Evolutionary conservation across 1,140 invertebrate genomes (phyloP), one percentile per base, ranked within the genome.

Genomic region (Streblospio benedicti): DNA sequence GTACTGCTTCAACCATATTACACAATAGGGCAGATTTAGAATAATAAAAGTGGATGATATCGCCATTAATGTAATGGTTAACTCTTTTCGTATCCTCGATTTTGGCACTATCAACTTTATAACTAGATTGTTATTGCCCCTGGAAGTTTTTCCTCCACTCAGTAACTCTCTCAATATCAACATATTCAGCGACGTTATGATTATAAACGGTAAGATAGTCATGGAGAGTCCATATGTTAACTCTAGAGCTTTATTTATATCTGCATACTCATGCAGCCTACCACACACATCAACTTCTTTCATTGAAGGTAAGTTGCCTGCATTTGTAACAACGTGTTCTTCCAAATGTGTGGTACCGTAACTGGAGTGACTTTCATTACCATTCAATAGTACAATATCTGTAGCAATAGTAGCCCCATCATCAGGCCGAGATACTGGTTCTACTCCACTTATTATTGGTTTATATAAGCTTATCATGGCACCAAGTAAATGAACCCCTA

Each of bases 191-290:
- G 68, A 43, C 14, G 65, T 61, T 43, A 73, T 70, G 25, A 71
- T 51, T 14, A 73, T 44, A 52, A 71, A 71, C 5, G 71, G 71
- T 9, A 73, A 57, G 44, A 70, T 50, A 2, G 71, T 71, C 18
- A 73, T 71, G 38, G 56, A 65, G 9, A 71, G 53, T 0, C 64
- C 71, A 57, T 67, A 73, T 27, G 67, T 59, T 30, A 61, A 65
- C 63, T 73, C 71, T 14, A 73, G 59, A 14, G 67, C 59, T 53
- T 69, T 71, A 2, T 65, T 67, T 4, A 69, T 38, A 28, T 63
- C 59, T 12, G 43, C 54, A 16, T 66, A 61, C 9, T 66, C 59
- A 0, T 60, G 57, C 25, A 69, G 60, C 38, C 61, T 45, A 6
- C 66, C 68, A 31, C 50, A 52, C 23, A 52, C 31, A 31, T 25